These are phyloP conservation scores for Turnix velox DNA, from an alignment of 2,113 vertebrate species.

Conservation along the genomic window DNA sequence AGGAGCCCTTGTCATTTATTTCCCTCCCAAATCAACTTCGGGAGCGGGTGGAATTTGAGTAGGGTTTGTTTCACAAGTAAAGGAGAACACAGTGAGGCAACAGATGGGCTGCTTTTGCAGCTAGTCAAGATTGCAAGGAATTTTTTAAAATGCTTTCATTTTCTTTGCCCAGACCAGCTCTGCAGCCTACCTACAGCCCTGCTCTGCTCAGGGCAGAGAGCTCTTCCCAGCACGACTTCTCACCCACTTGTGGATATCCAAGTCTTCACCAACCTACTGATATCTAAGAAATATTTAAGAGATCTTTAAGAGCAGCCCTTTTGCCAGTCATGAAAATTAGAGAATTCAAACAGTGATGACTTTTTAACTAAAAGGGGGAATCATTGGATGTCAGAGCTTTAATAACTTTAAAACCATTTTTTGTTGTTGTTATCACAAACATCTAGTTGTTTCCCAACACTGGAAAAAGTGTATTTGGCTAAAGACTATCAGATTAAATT, in stretches of 20 bases:
- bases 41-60: neutral
- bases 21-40: neutral
- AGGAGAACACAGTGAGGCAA: fast-evolving
- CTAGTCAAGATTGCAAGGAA: too few relatives aligned
- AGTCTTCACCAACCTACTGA: neutral
- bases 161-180: neutral
- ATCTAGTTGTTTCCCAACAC: neutral
- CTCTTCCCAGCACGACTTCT: neutral
- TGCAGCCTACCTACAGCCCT: neutral
- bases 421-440: neutral
- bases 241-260: neutral
- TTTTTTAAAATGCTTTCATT: neutral
- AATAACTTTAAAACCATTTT: neutral
- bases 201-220: fast-evolving
- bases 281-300: neutral
- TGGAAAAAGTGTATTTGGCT: neutral
- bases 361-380: neutral
- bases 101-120: neutral
- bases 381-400: neutral
- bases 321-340: neutral
- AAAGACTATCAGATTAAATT: neutral
- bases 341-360: neutral
- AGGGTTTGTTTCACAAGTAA: neutral
- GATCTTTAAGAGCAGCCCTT: neutral
- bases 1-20: neutral